A percentile compares a stretch with the other conserved stretches of the same genome.
phyloP scores from a whole-genome alignment of 2,113 vertebrate genomes.

The Poeciliopsis prolifica region DNA sequence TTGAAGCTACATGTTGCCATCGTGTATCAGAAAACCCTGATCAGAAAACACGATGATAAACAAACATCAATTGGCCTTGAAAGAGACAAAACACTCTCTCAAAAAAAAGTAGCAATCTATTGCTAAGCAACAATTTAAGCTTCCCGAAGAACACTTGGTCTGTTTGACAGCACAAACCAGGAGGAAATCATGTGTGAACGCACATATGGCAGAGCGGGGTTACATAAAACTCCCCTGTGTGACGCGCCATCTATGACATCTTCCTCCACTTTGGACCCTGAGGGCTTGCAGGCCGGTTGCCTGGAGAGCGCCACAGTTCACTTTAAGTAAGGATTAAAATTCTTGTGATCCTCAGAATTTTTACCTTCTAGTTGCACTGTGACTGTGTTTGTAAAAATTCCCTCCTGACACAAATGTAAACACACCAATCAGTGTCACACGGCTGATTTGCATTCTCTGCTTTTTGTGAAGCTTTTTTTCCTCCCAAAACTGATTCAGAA shows the following conservation, averaged over 20 bases:
- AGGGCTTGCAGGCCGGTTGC: too few relatives aligned
- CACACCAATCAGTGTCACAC: neutral
- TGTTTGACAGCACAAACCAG: neutral
- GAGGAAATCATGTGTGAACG: neutral
- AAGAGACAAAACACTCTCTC: too few relatives aligned
- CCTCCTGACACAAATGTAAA: neutral
- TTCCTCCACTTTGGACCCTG: neutral
- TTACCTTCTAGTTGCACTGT: neutral
- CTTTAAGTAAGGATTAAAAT: neutral
- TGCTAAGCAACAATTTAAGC: neutral
- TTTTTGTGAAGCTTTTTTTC: neutral
- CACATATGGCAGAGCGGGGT: neutral
- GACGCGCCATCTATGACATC: neutral
- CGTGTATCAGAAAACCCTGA: neutral
- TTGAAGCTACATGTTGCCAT: constrained; percentile 1
- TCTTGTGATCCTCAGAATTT: neutral
- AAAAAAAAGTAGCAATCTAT: neutral
- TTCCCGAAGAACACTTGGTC: neutral
- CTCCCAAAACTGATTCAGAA: neutral
- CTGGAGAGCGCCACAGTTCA: neutral
- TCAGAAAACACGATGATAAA: neutral
- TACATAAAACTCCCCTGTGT: neutral
- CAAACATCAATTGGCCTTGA: neutral
- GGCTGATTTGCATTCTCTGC: too few relatives aligned
- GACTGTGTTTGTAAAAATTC: neutral